phyloP scores from a whole-genome alignment of 2,888 invertebrate species.

The Sceliomorpha sp. region DNA sequence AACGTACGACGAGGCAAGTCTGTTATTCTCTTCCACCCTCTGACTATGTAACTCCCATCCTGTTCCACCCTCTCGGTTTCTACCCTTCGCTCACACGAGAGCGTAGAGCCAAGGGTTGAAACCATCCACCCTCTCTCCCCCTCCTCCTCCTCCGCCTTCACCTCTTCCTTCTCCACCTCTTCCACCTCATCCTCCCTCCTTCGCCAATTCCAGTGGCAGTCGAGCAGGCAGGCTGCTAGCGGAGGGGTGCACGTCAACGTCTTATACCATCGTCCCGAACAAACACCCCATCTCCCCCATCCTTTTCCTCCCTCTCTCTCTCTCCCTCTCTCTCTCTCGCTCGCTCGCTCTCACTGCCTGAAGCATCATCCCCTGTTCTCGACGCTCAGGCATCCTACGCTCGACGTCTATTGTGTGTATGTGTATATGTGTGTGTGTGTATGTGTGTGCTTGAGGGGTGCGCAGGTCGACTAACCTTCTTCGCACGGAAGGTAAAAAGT shows the following conservation, averaged over 20 bases:
- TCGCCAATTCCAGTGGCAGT: conserved; percentile 70
- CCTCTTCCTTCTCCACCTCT: conserved; percentile 17
- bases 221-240: conserved; percentile 67
- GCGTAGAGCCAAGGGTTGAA: conserved; percentile 73
- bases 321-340: too few relatives aligned
- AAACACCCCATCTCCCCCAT: conserved; percentile 71
- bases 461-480: conserved; percentile 50
- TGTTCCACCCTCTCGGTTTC: conserved; percentile 60
- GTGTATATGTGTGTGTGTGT: too few relatives aligned
- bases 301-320: conserved; percentile 52
- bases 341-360: too few relatives aligned
- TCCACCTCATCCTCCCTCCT: conserved; percentile 27
- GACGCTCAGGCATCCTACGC: conserved; percentile 68
- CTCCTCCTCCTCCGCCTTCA: not conserved
- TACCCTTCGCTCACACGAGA: conserved; percentile 64
- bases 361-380: too few relatives aligned
- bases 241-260: conserved; percentile 79
- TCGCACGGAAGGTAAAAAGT: conserved; percentile 53
- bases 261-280: conserved; percentile 79
- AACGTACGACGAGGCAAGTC: conserved; percentile 67
- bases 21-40: conserved; percentile 74
- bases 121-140: conserved; percentile 65
- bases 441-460: conserved; percentile 24
- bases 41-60: conserved; percentile 66
- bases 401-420: conserved; percentile 60